phyloP scores from a whole-genome alignment of 1,140 invertebrate genomes.

The Conus ventricosus region DNA sequence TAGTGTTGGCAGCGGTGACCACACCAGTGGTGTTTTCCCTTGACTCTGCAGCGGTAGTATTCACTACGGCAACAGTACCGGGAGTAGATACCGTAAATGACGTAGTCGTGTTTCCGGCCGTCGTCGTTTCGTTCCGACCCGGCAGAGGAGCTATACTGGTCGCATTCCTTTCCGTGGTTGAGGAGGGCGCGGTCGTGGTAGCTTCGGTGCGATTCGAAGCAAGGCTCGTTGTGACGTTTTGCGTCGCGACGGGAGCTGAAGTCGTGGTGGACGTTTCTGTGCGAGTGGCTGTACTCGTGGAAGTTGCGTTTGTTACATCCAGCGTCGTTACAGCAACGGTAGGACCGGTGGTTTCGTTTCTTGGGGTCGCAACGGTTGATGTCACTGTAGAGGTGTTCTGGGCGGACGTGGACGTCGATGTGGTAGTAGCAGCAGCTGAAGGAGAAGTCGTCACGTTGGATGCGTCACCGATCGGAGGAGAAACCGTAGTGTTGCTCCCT shows the following conservation, averaged over 20 bases:
- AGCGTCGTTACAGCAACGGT: not conserved
- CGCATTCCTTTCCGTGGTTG: not conserved
- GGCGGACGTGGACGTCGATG: not conserved
- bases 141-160: not conserved
- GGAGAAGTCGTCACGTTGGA: not conserved
- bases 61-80: not conserved
- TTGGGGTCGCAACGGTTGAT: not conserved
- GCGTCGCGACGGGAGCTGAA: not conserved
- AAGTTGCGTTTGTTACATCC: not conserved
- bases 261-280: too few relatives aligned
- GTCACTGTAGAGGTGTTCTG: not conserved
- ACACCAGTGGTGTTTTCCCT: not conserved
- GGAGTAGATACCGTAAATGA: not conserved
- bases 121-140: too few relatives aligned
- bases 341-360: not conserved
- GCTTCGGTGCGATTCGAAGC: not conserved
- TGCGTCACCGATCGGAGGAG: too few relatives aligned
- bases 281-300: too few relatives aligned
- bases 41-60: not conserved
- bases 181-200: not conserved
- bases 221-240: not conserved
- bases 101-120: not conserved
- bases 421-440: not conserved
- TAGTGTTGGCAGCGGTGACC: too few relatives aligned
- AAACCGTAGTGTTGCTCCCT: too few relatives aligned